Conservation (phyloP, 2,888 invertebrate species). For the Pyrrhosoma nymphula region DNA sequence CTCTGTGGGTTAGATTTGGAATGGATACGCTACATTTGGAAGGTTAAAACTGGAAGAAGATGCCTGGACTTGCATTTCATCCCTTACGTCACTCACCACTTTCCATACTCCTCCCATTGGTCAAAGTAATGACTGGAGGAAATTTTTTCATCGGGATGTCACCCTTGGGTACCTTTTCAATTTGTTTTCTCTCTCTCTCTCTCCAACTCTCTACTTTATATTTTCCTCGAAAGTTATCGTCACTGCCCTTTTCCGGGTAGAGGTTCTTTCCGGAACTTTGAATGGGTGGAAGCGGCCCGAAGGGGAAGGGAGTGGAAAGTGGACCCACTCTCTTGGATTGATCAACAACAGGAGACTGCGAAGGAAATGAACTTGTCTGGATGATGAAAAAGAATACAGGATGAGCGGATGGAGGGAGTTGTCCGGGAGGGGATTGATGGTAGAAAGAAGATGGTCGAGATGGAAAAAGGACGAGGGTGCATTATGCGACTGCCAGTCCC, state of each 20-base stretch:
- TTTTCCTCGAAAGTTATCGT: not conserved
- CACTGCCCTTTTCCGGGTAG: not conserved
- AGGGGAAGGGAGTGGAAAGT: not conserved
- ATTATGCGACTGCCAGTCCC: not conserved
- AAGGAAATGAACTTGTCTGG: conserved; percentile 13
- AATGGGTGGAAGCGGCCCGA: not conserved
- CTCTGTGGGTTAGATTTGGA: too few species aligned
- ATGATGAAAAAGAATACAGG: not conserved
- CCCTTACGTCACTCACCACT: not conserved
- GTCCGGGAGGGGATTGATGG: not conserved
- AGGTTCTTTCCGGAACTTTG: not conserved
- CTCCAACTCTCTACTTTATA: not conserved
- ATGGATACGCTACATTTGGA: too few species aligned
- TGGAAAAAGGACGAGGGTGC: not conserved
- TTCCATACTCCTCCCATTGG: not conserved
- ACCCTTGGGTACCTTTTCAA: not conserved
- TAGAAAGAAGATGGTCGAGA: too few species aligned
- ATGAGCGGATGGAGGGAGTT: not conserved
- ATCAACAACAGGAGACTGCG: not conserved
- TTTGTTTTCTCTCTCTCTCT: not conserved
- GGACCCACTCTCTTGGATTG: conserved; percentile 16
- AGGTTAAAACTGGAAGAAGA: too few species aligned
- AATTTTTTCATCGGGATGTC: not conserved
- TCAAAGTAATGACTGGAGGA: not conserved
- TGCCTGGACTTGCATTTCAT: not conserved